Conservation (phyloP, 2,797 vertebrate species). For the Poecile montanus region DNA sequence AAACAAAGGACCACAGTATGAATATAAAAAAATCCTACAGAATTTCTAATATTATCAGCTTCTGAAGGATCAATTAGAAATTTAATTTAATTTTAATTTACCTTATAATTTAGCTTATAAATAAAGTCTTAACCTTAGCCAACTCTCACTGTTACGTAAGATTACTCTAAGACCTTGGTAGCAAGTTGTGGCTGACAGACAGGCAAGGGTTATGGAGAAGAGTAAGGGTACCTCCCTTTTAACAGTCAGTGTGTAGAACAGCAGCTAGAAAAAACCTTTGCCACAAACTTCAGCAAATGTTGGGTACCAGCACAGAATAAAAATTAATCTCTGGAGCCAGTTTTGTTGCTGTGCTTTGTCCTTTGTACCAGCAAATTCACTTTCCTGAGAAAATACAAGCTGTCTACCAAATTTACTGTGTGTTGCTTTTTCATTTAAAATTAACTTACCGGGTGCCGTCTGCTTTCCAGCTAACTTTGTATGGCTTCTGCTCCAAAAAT, state of each 20-base stretch:
- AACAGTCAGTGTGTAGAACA: neutral
- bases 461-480: slow-evolving; percentile 99
- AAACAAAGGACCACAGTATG: neutral
- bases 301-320: neutral
- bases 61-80: neutral
- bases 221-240: neutral
- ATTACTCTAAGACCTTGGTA: neutral
- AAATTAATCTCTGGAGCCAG: neutral
- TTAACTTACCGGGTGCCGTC: slow-evolving; percentile 93
- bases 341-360: slow-evolving; percentile 2
- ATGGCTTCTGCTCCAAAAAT: slow-evolving; percentile 91
- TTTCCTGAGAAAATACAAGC: neutral
- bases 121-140: neutral
- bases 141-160: neutral
- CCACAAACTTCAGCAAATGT: neutral
- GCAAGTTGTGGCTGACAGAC: neutral
- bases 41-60: neutral
- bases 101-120: neutral
- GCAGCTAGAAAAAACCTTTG: neutral
- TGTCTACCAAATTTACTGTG: neutral
- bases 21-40: neutral
- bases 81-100: neutral
- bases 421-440: slow-evolving; percentile 18
- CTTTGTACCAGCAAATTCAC: slow-evolving; percentile 22
- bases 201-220: neutral